Evolutionary conservation across 2,797 vertebrate species (phyloP), one percentile per base, ranked within the genome.

Genomic region (Antennarius maculatus): DNA sequence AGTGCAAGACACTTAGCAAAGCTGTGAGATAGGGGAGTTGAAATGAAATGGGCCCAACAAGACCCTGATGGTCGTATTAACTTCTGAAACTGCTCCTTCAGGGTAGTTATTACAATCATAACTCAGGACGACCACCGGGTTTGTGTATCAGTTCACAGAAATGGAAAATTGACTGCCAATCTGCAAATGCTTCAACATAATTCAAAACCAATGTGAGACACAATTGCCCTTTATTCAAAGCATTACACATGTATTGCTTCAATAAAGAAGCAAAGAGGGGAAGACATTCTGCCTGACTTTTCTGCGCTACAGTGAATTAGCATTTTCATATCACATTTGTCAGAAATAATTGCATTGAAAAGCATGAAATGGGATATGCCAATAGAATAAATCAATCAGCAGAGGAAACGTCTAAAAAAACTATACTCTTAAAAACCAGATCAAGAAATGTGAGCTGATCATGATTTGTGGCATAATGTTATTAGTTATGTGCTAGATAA

Each of bases 1-100:
- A 47, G 41, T 53, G 18, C 31, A 34, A 69, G 28, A 57, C 57
- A 54, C 31, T 48, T 47, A 49, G 47, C 39, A 37, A 28, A 52
- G 56, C 39, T n/a, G 46, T 43, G 31, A 53, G 23, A 69, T 27
- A 56, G 48, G 43, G 49, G 43, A 45, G 43, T 27, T 60, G n/a
- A 54, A 53, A 53, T 73, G 34, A 13, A 41, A 39, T 1, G 15
- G 14, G n/a, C 37, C 54, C 27, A 23, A 73, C 59, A 52, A 53
- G 61, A 60, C 41, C 53, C 56, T 71, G 37, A 77, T 69, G 60
- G 50, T 60, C 31, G 57, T 51, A 68, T 72, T 65, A 54, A 62
- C 53, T 54, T 48, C 34, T 31, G 13, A 57, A 27, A 46, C 16
- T 54, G 29, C 57, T 66, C 47, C 43, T 73, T 50, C 48, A 27